Base-by-base conservation (phyloP, 2,113 vertebrate species). In the Tragelaphus imberbis region DNA sequence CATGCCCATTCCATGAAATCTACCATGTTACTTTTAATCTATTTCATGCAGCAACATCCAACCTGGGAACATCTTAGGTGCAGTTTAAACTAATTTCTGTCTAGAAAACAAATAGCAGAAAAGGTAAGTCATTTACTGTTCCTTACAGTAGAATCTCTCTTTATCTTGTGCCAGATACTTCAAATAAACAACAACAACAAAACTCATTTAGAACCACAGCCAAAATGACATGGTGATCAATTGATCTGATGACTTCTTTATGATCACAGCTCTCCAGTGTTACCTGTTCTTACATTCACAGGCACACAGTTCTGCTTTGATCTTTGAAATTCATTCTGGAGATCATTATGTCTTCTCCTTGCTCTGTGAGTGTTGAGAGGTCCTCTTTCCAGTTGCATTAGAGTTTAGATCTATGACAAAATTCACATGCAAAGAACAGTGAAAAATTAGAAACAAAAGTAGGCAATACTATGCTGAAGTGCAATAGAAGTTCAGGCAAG, bases 121-220 rank as follows among this genome's bases (percentile, higher is more conserved):
- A 97, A 96, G 59, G 53, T 91, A 96, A 97, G 55, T 90, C 56
- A 95, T 88, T 84, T 95, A 75, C 30, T 90, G 25, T 93, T 96
- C 58, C 44, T 84, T 91, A 93, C 10, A 90, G 93, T 19, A 88
- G 68, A 90, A 16, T 94, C 82, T 95, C 75, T 89, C 91, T 97
- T 95, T 96, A 97, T 97, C 97, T 97, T 77, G 59, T 68, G 91
- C 93, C 96, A 96, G 33, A 23, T 61, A 95, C 97, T 97, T 98
- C 93, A 95, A 97, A 97, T 86, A 94, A 87, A 30, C 21, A 51
- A 33, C 40, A 80, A 95, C 58, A 61, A 93, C 93, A 95, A 27
- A 77, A 12, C 1, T 44, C 65, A 94, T 93, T 91, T 85, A 94
- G 93, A 97, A 89, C 30, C n/a, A 17, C 58, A 28, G 95, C 94